A percentile compares a stretch with the other conserved stretches of the same genome.
Evolutionary conservation across 2,888 invertebrate genomes (phyloP).

Genomic region (Parnassius smintheus): DNA sequence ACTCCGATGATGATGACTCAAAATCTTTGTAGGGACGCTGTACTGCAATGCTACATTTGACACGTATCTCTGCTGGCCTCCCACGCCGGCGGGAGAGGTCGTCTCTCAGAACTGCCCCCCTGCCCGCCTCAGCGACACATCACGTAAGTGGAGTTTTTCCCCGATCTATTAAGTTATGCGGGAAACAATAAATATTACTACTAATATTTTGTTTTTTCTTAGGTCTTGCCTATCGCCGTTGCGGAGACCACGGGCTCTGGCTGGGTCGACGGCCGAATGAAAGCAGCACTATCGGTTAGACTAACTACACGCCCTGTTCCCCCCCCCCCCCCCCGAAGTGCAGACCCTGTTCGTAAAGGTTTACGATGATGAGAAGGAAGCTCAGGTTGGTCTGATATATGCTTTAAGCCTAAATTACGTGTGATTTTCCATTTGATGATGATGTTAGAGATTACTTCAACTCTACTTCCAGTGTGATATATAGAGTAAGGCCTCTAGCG

Average conservation of each 20-base stretch:
- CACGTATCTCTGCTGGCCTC: slow-evolving; percentile 92
- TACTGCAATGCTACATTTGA: slow-evolving; percentile 90
- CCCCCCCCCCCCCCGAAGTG: slow-evolving; percentile 86
- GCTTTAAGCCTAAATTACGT: too few species aligned
- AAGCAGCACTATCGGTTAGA: slow-evolving; percentile 84
- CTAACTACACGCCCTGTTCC: slow-evolving; percentile 91
- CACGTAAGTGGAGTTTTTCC: slow-evolving; percentile 82
- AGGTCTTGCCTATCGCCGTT: slow-evolving; percentile 87
- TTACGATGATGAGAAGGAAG: slow-evolving; percentile 70
- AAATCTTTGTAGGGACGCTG: slow-evolving; percentile 49
- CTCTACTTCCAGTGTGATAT: too few species aligned
- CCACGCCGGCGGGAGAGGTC: slow-evolving; percentile 86
- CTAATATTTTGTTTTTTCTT: slow-evolving; percentile 17
- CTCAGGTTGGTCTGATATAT: slow-evolving; percentile 40
- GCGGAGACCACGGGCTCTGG: slow-evolving; percentile 87
- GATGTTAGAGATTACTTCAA: too few species aligned
- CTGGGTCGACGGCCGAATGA: slow-evolving; percentile 68
- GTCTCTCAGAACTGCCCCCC: slow-evolving; percentile 88
- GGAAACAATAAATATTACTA: too few species aligned
- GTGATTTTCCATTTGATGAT: too few species aligned
- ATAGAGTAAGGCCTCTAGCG: too few species aligned
- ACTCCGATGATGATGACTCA: too few species aligned
- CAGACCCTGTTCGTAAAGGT: slow-evolving; percentile 84
- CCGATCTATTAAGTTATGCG: too few species aligned
- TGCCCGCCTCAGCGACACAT: slow-evolving; percentile 86